A percentile compares a stretch with the other conserved stretches of the same genome.
Conservation (phyloP, 1,140 invertebrate species). For the Megalopta genalis region DNA sequence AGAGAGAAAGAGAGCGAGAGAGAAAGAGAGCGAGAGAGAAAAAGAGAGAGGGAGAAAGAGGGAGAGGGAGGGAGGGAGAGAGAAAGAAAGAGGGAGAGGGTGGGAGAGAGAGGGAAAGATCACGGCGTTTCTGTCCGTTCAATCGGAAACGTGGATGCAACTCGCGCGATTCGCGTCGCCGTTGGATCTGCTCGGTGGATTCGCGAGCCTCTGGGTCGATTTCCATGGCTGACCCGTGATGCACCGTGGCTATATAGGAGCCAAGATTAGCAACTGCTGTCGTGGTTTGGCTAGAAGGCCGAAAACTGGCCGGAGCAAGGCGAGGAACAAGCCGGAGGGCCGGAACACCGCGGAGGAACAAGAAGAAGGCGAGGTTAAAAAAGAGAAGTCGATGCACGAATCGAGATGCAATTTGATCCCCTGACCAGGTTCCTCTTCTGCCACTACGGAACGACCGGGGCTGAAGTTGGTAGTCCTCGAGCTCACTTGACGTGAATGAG, state of each 20-base stretch:
- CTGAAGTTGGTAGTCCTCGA: slow-evolving; percentile 73
- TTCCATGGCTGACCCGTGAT: slow-evolving; percentile 33
- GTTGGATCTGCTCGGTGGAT: neutral
- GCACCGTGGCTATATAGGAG: neutral
- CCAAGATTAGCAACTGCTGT: slow-evolving; percentile 36
- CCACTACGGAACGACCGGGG: slow-evolving; percentile 52
- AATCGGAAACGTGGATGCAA: neutral
- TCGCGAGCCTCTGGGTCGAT: slow-evolving; percentile 21
- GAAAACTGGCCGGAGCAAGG: neutral
- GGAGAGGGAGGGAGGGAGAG: too few relatives aligned
- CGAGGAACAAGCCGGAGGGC: slow-evolving; percentile 16
- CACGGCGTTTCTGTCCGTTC: slow-evolving; percentile 3
- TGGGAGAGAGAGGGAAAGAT: neutral
- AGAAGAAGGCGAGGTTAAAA: slow-evolving; percentile 58
- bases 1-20: too few relatives aligned
- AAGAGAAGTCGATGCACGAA: slow-evolving; percentile 70
- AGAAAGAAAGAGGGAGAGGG: too few relatives aligned
- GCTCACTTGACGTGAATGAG: slow-evolving; percentile 75
- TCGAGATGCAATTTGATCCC: slow-evolving; percentile 76
- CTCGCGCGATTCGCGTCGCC: slow-evolving; percentile 10
- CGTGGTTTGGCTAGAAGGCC: neutral
- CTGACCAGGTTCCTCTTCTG: slow-evolving; percentile 42
- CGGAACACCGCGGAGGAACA: slow-evolving; percentile 4
- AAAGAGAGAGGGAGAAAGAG: too few relatives aligned
- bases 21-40: too few relatives aligned